These are phyloP conservation scores for Larimichthys polyactis DNA, from an alignment of 2,113 vertebrate genomes.

Conservation along the genomic window DNA sequence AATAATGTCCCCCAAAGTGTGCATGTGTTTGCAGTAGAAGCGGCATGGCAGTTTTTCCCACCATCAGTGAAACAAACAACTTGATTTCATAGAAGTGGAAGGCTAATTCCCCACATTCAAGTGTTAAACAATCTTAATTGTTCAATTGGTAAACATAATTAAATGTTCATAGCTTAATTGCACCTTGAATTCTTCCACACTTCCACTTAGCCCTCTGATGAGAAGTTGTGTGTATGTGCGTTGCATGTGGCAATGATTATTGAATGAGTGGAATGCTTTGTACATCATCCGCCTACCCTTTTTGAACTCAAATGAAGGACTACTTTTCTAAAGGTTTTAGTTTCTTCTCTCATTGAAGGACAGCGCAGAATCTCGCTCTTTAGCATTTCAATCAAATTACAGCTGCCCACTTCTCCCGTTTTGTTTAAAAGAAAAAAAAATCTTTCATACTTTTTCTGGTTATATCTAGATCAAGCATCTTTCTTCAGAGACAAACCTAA, in stretches of 20 bases:
- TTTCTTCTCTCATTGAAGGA: conserved; percentile 8
- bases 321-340: conserved; percentile 33
- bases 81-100: conserved; percentile 2
- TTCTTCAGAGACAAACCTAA: conserved; percentile 5
- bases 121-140: conserved; percentile 13
- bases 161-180: conserved; percentile 26
- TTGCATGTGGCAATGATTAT: background rate
- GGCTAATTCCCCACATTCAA: background rate
- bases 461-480: conserved; percentile 3
- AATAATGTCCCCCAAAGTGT: too few relatives aligned
- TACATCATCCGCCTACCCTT: conserved; percentile 5
- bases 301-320: conserved; percentile 15
- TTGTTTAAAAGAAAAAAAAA: background rate
- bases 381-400: conserved; percentile 9
- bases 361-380: background rate
- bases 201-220: conserved; percentile 10
- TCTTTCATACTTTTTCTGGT: background rate
- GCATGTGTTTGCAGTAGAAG: background rate
- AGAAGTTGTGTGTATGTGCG: background rate
- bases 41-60: background rate
- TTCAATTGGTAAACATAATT: conserved; percentile 31
- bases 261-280: conserved; percentile 15
- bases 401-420: conserved; percentile 14
- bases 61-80: background rate
- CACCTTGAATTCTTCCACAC: background rate